phyloP scores from a whole-genome alignment of 2,797 vertebrate genomes.

The Cyclura pinguis region DNA sequence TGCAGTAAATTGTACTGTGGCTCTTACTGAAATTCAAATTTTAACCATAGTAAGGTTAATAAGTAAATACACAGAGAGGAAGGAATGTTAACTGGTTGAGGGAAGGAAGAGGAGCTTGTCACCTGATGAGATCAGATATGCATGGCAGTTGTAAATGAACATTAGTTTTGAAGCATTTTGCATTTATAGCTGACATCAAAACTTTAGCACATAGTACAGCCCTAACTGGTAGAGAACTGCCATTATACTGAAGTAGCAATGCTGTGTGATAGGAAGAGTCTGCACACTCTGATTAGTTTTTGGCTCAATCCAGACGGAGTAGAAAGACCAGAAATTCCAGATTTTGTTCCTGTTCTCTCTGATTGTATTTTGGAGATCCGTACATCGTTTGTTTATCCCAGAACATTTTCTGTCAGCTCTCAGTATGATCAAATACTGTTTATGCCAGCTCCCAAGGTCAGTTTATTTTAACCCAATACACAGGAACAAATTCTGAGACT shows the following conservation, averaged over 20 bases:
- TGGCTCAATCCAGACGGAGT: neutral
- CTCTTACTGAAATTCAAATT: neutral
- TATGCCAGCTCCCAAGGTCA: no score
- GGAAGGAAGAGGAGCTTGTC: neutral
- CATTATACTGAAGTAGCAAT: neutral
- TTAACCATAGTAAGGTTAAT: constrained; percentile 9
- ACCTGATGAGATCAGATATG: neutral
- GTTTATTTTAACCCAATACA: no score
- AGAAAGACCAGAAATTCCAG: no score
- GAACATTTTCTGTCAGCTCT: no score
- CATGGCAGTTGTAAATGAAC: neutral
- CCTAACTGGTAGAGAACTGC: neutral
- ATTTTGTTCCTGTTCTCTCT: no score
- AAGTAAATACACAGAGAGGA: neutral
- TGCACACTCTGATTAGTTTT: neutral
- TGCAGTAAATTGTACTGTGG: neutral
- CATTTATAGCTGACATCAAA: neutral
- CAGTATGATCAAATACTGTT: no score
- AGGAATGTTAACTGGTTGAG: neutral
- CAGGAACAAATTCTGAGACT: no score
- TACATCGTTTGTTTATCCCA: no score
- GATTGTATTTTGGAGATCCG: no score
- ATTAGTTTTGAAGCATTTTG: neutral
- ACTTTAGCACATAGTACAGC: neutral
- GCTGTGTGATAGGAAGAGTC: neutral